Base-by-base conservation (phyloP, 1,140 invertebrate species). In the Calephelis nemesis region DNA sequence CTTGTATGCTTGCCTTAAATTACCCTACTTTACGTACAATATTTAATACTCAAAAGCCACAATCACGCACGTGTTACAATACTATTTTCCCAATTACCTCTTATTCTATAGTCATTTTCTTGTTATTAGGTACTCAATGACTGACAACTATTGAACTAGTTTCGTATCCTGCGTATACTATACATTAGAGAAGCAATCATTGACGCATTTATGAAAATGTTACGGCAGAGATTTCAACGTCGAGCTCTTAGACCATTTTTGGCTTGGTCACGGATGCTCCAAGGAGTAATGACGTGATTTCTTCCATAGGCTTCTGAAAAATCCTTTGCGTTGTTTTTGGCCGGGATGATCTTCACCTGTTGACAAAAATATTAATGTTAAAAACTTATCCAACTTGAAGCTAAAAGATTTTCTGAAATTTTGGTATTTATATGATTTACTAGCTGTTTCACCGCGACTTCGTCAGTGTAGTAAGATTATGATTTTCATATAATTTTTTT, bases 221-320 rank as follows among this genome's bases (percentile, higher is more conserved):
- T 69, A 78, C 63, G 76, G 76, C 47, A 81, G 73, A 70, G 76
- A 78, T 74, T 80, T 82, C 66, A 77, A 75, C 49, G 73, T 78
- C 63, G 74, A 64, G 63, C 74, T 68, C 47, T 64, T 69, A 54
- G 70, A 67, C 48, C 47, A 73, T 40, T 70, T 65, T 70, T 75
- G 74, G 60, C 74, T 42, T 73, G 70, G 80, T 93, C 90, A 93
- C 73, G 92, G 92, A 77, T 96, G 96, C 87, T 97, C 96, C 86
- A 97, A 89, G 39, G 96, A 96, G 84, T 96, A 96, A 81, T 96
- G 96, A 64, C 96, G 94, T 64, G 96, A 96, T 68, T 95, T 94
- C 87, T 96, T 96, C 96, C 96, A 97, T 70, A 96, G 94, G 82
- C 93, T 96, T 90, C 96, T 96, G 92, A 97, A 97, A 82, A 97